Conservation (phyloP, 2,113 vertebrate species). For the Ceratotherium simum region DNA sequence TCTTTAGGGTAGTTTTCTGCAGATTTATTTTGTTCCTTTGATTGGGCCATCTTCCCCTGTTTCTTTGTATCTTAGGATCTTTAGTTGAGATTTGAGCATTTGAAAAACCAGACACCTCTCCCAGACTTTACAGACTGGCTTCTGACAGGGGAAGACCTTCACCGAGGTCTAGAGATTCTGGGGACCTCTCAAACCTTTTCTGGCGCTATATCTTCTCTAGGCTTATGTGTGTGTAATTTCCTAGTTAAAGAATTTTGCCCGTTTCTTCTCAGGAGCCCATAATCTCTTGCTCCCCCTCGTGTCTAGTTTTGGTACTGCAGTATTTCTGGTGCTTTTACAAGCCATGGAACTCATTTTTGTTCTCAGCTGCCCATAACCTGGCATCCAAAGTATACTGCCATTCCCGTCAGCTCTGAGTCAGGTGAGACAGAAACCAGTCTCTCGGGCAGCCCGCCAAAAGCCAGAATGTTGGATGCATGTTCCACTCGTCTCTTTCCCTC, state of each 20-base stretch:
- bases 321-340: background rate
- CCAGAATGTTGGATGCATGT: background rate
- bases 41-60: background rate
- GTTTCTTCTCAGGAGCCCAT: background rate
- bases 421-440: background rate
- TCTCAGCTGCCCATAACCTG: background rate
- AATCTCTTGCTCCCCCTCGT: background rate
- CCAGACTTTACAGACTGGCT: background rate
- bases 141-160: background rate
- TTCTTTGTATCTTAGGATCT: background rate
- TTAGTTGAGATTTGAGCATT: slow-evolving; percentile 3
- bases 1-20: background rate
- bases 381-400: background rate
- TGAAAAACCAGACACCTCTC: background rate
- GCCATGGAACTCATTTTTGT: background rate
- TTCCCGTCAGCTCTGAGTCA: background rate
- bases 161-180: background rate
- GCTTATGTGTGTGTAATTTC: background rate
- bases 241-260: background rate
- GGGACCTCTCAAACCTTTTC: background rate
- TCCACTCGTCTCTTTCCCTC: background rate
- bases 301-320: background rate
- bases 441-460: background rate
- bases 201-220: background rate
- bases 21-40: background rate